Evolutionary conservation across 2,888 invertebrate species (phyloP), one percentile per base, ranked within the genome.

Genomic region (Taphrorychus bicolor): DNA sequence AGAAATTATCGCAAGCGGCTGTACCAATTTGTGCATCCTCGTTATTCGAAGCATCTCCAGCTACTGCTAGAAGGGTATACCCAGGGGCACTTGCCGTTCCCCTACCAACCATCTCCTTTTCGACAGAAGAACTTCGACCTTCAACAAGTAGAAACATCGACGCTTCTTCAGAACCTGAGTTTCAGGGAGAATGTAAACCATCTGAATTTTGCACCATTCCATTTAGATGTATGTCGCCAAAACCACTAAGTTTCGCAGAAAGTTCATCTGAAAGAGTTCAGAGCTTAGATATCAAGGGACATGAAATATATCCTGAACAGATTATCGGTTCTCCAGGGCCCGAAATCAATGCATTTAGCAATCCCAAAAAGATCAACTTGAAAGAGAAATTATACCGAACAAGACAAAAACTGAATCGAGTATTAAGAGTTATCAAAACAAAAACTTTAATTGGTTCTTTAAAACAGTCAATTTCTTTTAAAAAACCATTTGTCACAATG

Each of bases 401-500:
- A 9, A n/a, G 14, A 45, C 5, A 16, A 45, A 5, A 45, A 45
- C 16, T 45, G 5, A 4, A 45, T 5, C 16, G 5, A 5, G 45
- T 45, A 5, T n/a, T 14, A 11, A 14, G 5, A 9, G 14, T 5
- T 4, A 7, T 45, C 16, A 45, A 45, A n/a, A 45, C 5, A 16
- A 45, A 45, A 45, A 45, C n/a, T n/a, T 45, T 45, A 5, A 5
- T 14, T 45, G n/a, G 45, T 5, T 45, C 45, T 9, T 7, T n/a
- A 45, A 53, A 18, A 5, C 9, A 5, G 3, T 17, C 53, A 3
- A 51, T 21, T 9, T 5, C 53, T 11, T 61, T 61, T 54, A 22
- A 24, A 16, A 56, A 24, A 14, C 11, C 41, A 21, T 19, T 64
- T 5, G 42, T 23, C 11, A 64, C 52, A 11, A 74, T 73, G 71